These are phyloP conservation scores for Dastarcus helophoroides DNA, from an alignment of 2,888 invertebrate genomes.

Conservation along the genomic window DNA sequence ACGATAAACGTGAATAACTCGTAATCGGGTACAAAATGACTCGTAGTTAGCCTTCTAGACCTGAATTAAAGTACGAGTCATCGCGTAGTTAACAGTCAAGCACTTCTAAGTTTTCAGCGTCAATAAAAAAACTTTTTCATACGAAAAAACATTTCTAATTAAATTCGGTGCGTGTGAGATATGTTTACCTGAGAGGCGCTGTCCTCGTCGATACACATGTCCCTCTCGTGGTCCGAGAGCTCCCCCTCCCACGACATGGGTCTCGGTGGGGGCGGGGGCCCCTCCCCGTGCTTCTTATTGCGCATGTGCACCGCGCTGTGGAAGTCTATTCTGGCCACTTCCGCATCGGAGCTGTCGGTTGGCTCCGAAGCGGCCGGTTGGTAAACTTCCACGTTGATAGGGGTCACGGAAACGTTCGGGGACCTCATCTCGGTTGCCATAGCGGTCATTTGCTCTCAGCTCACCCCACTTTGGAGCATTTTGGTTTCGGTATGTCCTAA, in stretches of 20 bases:
- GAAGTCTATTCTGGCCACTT: slow-evolving; percentile 69
- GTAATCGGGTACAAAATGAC: no score
- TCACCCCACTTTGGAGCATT: slow-evolving; percentile 24
- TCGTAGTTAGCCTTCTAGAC: no score
- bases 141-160: not conserved
- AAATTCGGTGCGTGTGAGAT: no score
- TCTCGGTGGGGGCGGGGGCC: slow-evolving; percentile 42
- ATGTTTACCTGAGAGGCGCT: slow-evolving; percentile 21
- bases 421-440: slow-evolving; percentile 37
- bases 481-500: slow-evolving; percentile 14
- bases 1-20: no score
- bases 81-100: no score
- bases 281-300: slow-evolving; percentile 28
- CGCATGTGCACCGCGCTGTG: slow-evolving; percentile 28
- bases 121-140: slow-evolving; percentile 1
- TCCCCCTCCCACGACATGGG: slow-evolving; percentile 96
- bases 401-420: slow-evolving; percentile 65
- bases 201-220: slow-evolving; percentile 32
- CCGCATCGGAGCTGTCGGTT: slow-evolving; percentile 62
- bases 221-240: slow-evolving; percentile 70
- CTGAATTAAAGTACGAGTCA: no score
- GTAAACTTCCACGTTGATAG: slow-evolving; percentile 53
- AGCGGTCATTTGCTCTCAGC: slow-evolving; percentile 24
- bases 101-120: no score
- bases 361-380: slow-evolving; percentile 18